A percentile compares a stretch with the other conserved stretches of the same genome.
Evolutionary conservation across 2,113 vertebrate species (phyloP).

Genomic region (Tupaia tana): DNA sequence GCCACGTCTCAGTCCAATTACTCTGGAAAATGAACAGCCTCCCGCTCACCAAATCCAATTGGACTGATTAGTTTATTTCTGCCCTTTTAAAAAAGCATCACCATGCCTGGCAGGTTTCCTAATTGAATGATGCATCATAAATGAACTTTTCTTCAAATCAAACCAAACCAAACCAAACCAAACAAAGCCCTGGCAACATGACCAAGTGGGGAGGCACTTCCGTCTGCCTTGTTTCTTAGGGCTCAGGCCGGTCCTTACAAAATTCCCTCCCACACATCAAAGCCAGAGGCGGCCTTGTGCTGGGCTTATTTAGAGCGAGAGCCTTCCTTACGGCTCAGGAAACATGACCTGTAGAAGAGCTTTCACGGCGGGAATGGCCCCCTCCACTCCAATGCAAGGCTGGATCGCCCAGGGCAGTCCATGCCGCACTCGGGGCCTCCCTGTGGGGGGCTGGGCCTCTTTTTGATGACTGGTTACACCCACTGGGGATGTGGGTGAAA

Average conservation of each 20-base stretch:
- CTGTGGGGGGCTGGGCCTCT: too few relatives aligned
- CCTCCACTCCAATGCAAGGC: too few relatives aligned
- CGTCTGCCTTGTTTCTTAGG: neutral
- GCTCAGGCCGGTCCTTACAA: neutral
- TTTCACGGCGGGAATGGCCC: neutral
- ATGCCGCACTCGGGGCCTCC: neutral
- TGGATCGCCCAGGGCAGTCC: too few relatives aligned
- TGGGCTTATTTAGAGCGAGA: neutral
- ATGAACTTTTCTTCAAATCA: conserved; percentile 69
- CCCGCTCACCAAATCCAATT: conserved; percentile 74
- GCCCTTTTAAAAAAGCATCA: conserved; percentile 70
- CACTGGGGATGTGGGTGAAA: too few relatives aligned
- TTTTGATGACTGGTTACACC: neutral
- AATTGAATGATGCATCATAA: conserved; percentile 80
- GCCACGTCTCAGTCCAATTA: neutral
- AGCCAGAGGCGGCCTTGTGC: too few relatives aligned
- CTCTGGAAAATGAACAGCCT: conserved; percentile 74
- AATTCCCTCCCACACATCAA: fast-evolving
- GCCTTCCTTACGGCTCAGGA: neutral
- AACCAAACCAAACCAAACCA: neutral
- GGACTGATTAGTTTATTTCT: conserved; percentile 76
- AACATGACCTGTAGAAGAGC: neutral
- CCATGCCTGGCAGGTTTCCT: conserved; percentile 74
- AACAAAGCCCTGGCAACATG: neutral
- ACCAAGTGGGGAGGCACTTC: neutral